Evolutionary conservation across 1,140 invertebrate genomes (phyloP), one percentile per base, ranked within the genome.

Genomic region (Drosophila sp.): DNA sequence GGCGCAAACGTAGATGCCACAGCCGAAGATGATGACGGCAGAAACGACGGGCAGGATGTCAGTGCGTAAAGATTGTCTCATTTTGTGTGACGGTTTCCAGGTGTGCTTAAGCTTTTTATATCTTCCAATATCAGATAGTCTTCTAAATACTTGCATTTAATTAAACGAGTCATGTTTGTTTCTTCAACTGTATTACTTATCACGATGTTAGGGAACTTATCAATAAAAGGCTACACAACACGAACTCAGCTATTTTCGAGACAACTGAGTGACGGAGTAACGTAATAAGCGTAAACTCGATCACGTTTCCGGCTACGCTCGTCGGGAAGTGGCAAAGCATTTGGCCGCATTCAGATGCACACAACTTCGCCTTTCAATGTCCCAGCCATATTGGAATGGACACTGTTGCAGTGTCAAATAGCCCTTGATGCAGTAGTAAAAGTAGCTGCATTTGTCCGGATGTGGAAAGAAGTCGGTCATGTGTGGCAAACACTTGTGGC

Each of bases 311-410:
- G 78, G 56, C 43, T 78, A 80, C 9, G 63, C 46, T 4, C 81
- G 81, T 6, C 78, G 21, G n/a, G 83, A 63, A 34, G 53, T 79
- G 32, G 62, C 72, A 34, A 72, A 90, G 51, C 90, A 91, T 61
- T 91, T 90, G 53, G 90, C 90, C 64, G 80, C 76, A 29, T 59
- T 70, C 38, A 90, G 72, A 41, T 80, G 89, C 14, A 91, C 79
- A 62, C 90, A 91, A 41, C 86, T 78, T 13, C 83, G 71, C 1
- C 78, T 51, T 21, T 90, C 90, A 8, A 80, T 76, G 50, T 91
- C 90, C 90, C 90, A 91, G 16, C 89, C 89, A 29, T 91, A 91
- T 32, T 84, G 80, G 61, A 91, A 91, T 46, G 90, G 90, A 38
- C 90, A 91, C 53, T 91, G 90, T 38, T 91, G 90, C 11, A 91